Evolutionary conservation across 2,888 invertebrate genomes (phyloP), one percentile per base, ranked within the genome.

Genomic region (Stegana nigrithorax): DNA sequence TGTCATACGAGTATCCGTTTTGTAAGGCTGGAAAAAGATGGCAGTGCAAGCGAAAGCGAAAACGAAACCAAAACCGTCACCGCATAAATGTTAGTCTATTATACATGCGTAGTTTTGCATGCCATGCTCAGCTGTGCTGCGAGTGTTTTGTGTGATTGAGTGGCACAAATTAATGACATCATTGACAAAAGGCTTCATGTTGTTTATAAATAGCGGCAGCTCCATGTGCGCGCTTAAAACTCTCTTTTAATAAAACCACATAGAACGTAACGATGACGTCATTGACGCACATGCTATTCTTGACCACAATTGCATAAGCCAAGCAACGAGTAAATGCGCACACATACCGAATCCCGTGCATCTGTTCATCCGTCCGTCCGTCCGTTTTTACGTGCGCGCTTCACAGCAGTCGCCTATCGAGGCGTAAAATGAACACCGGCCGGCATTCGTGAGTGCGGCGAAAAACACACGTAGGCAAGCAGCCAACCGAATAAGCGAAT

Each of bases 281-380:
- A 80, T 67, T 65, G 65, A 73, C 62, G 66, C 77, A 73, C 75
- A 71, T 73, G 74, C 39, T 68, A 67, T 66, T 67, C 62, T 67
- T 63, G 62, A 65, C 57, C 0, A 27, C 25, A 39, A n/a, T n/a
- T 12, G 12, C 5, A 17, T 21, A 19, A 45, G 21, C 8, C 10
- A 50, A 25, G 26, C 6, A 51, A 29, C 10, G 51, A 51, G 51
- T n/a, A n/a, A 21, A 17, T 8, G 50, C 25, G 27, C 50, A 39
- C 14, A 39, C 44, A 29, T 10, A 32, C 29, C 27, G 50, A n/a
- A n/a, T n/a, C n/a, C n/a, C n/a, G n/a, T n/a, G n/a, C n/a, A n/a
- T 23, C 39, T n/a, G 42, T 6, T 8, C 32, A 12, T 6, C 6
- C 32, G 32, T 32, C 6, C 32, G 32, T n/a, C n/a, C n/a, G n/a